Evolutionary conservation across 1,140 invertebrate genomes (phyloP).

Genomic region (Rhyacophila brunnea): DNA sequence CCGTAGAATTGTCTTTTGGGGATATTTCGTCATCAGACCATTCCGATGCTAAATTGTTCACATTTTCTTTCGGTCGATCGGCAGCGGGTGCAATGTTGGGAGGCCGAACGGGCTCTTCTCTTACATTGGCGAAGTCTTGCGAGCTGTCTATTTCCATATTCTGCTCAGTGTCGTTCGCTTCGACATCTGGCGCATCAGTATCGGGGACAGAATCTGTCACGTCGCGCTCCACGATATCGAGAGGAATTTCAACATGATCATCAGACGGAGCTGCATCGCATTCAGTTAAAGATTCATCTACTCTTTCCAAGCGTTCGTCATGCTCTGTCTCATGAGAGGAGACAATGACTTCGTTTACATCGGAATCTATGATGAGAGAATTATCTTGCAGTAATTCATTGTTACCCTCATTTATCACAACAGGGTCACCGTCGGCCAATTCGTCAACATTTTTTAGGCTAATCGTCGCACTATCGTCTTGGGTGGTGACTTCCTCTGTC

Average conservation of each 20-base stretch:
- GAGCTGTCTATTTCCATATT: conserved; percentile 9
- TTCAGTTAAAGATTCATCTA: not conserved
- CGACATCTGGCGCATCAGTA: not conserved
- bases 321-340: conserved; percentile 11
- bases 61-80: conserved; percentile 1
- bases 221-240: too few relatives aligned
- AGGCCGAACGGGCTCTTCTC: conserved; percentile 1
- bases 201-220: not conserved
- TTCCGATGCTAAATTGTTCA: conserved; percentile 41
- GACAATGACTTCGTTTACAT: conserved; percentile 18
- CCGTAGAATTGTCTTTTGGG: conserved; percentile 7
- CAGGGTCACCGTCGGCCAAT: conserved; percentile 1
- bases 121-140: conserved; percentile 4
- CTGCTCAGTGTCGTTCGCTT: not conserved
- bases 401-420: not conserved
- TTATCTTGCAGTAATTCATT: not conserved
- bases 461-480: conserved; percentile 1
- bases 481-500: not conserved
- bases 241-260: not conserved
- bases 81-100: not conserved
- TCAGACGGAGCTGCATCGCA: not conserved
- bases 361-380: not conserved
- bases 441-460: conserved; percentile 2
- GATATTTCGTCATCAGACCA: conserved; percentile 51
- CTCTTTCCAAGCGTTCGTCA: not conserved